phyloP scores from a whole-genome alignment of 2,113 vertebrate species.

The Brachyhypopomus gauderio region DNA sequence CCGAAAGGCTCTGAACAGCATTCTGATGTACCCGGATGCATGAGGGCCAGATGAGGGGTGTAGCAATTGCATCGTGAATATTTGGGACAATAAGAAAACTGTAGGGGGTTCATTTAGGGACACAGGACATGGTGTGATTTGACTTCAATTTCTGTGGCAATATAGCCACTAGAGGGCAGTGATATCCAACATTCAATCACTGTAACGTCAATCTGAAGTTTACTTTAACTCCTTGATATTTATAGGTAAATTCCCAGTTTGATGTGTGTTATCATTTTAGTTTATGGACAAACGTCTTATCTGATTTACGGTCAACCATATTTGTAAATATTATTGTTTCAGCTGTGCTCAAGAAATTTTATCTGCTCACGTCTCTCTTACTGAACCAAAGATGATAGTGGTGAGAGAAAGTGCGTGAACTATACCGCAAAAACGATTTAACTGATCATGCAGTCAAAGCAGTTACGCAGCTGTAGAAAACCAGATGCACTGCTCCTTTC shows the following conservation, averaged over 20 bases:
- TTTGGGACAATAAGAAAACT: no score
- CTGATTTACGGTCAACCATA: neutral
- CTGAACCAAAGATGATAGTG: neutral
- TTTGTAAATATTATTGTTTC: neutral
- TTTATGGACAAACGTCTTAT: neutral
- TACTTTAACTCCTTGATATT: neutral
- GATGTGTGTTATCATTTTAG: neutral
- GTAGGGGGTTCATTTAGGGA: no score
- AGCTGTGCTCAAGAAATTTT: neutral
- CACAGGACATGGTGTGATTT: neutral
- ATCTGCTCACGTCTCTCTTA: neutral
- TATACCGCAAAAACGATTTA: neutral
- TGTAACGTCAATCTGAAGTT: no score
- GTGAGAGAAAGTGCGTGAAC: neutral
- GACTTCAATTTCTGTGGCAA: neutral
- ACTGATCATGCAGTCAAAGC: neutral
- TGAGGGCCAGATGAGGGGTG: no score
- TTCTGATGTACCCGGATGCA: no score
- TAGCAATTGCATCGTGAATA: no score
- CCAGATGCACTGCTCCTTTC: neutral
- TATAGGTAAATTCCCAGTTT: neutral
- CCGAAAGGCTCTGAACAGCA: no score
- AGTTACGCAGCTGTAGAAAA: neutral
- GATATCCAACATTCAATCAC: neutral
- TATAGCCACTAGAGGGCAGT: constrained; percentile 50